Evolutionary conservation across 2,797 vertebrate genomes (phyloP).

Genomic region (Tarsius wallacei): DNA sequence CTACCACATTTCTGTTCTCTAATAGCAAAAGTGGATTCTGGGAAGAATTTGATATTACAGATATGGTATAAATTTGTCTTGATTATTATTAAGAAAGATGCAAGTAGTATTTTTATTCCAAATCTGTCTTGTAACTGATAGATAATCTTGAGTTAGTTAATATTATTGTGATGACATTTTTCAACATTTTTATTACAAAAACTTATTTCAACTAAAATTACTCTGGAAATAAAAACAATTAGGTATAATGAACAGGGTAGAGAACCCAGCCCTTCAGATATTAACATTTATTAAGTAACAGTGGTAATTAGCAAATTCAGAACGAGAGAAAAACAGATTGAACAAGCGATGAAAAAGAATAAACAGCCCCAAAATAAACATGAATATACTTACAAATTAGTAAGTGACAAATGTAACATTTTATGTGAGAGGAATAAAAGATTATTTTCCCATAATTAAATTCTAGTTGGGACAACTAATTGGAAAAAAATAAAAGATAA

Average conservation of each 20-base stretch:
- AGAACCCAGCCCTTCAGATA: not conserved
- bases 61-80: not conserved
- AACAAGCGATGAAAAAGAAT: not conserved
- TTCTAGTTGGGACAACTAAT: not conserved
- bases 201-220: not conserved
- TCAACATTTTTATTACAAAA: not conserved
- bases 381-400: not conserved
- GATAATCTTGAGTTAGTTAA: not conserved
- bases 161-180: not conserved
- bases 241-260: not conserved
- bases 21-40: not conserved
- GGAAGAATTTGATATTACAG: not conserved
- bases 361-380: not conserved
- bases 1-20: not conserved
- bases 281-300: not conserved
- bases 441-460: not conserved
- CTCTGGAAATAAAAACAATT: not conserved
- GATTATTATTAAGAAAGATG: not conserved
- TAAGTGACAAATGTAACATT: constrained; percentile 19
- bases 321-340: not conserved
- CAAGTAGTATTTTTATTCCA: not conserved
- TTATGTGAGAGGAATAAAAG: not conserved
- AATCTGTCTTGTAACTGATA: not conserved
- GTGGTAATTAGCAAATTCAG: not conserved
- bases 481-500: no score